Percentiles rank a stretch among this genome's conserved stretches.
Evolutionary conservation across 2,113 vertebrate species (phyloP).

Genomic region (Corythornis vintsioides): DNA sequence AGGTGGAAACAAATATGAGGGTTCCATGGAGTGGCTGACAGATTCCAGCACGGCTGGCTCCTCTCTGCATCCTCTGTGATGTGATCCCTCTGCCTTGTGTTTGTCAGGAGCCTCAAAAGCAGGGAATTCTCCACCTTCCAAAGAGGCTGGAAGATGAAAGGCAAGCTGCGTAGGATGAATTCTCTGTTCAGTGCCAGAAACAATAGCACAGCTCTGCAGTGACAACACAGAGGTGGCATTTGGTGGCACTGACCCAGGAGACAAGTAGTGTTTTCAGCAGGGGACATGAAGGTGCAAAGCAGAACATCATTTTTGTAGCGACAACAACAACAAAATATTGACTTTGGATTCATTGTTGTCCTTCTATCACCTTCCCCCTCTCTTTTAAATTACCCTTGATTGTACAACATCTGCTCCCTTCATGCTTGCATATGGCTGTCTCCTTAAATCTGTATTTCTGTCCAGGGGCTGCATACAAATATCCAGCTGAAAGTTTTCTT

Average conservation of each 20-base stretch:
- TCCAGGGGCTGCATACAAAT: slow-evolving; percentile 61
- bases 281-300: slow-evolving; percentile 7
- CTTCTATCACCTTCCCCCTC: slow-evolving; percentile 64
- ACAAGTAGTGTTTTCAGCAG: neutral
- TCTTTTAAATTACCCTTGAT: slow-evolving; percentile 69
- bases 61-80: neutral
- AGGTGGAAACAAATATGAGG: neutral
- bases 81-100: neutral
- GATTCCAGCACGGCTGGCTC: neutral
- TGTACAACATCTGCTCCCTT: slow-evolving; percentile 70
- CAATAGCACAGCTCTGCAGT: neutral
- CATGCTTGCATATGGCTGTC: slow-evolving; percentile 56
- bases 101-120: neutral
- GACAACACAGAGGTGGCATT: neutral
- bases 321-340: neutral
- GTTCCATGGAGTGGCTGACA: neutral
- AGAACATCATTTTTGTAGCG: slow-evolving; percentile 3
- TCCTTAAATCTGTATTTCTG: slow-evolving; percentile 62
- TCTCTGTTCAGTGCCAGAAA: neutral
- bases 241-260: slow-evolving; percentile 32
- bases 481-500: slow-evolving; percentile 58
- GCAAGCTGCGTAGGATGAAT: neutral
- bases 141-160: neutral
- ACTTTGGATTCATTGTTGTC: slow-evolving; percentile 19
- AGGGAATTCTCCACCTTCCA: neutral